Conservation (phyloP, 2,113 vertebrate genomes). For the Aepyceros melampus region DNA sequence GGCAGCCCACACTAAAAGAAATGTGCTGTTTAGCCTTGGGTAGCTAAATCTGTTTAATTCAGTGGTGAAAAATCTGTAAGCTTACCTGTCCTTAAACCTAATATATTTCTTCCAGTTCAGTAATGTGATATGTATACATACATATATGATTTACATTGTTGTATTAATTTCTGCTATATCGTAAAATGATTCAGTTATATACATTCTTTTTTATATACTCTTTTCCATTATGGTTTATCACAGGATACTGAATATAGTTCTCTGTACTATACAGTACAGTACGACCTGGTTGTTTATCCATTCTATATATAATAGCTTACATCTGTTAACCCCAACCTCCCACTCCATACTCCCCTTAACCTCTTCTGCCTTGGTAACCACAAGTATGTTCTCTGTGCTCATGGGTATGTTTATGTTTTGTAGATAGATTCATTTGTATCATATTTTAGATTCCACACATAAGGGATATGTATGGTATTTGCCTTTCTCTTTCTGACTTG, state of each 20-base stretch:
- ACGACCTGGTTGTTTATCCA: neutral
- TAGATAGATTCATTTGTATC: neutral
- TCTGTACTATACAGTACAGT: neutral
- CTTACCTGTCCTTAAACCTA: neutral
- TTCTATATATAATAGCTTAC: neutral
- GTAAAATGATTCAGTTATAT: neutral
- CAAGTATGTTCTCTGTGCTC: neutral
- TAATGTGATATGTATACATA: neutral
- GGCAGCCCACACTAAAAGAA: neutral
- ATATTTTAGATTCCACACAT: neutral
- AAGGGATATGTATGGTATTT: neutral
- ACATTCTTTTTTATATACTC: neutral
- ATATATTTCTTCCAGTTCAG: neutral
- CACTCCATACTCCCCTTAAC: neutral
- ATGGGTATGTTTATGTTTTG: neutral
- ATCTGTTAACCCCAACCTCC: neutral
- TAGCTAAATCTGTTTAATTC: neutral
- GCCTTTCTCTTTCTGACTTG: neutral
- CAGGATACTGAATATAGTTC: neutral
- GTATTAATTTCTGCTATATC: neutral
- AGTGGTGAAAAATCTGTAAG: neutral
- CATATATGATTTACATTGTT: neutral
- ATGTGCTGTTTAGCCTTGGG: neutral
- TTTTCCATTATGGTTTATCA: neutral
- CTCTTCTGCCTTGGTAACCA: neutral